Evolutionary conservation across 2,113 vertebrate species (phyloP).

Genomic region (Campylomormyrus tamandua): DNA sequence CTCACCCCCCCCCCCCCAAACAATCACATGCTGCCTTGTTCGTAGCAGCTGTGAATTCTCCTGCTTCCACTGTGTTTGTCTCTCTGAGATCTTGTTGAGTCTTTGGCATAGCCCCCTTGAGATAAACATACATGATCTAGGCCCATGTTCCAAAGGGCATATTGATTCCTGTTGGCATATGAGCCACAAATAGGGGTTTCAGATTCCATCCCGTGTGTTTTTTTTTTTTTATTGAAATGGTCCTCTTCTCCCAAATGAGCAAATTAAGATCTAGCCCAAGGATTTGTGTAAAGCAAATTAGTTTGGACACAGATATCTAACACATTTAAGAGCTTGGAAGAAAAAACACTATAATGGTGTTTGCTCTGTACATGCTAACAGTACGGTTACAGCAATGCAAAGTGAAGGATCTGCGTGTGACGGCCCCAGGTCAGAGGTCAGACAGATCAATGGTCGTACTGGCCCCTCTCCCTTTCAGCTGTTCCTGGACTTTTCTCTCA

Average conservation of each 20-base stretch:
- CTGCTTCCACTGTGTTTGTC: neutral
- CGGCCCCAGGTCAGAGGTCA: conserved; percentile 30
- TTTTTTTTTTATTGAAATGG: neutral
- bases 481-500: conserved; percentile 13
- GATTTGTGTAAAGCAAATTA: neutral
- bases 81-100: neutral
- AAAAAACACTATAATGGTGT: neutral
- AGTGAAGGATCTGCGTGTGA: conserved; percentile 10
- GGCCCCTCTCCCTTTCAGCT: conserved; percentile 13
- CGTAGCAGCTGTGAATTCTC: conserved; percentile 9
- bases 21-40: neutral
- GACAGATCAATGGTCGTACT: conserved; percentile 22
- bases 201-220: neutral
- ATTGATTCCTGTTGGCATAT: neutral
- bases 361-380: neutral
- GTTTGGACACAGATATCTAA: neutral
- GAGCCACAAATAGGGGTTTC: neutral
- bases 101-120: neutral
- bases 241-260: neutral
- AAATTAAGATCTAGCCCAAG: neutral
- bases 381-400: neutral
- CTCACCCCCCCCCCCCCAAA: neutral
- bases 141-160: neutral
- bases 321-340: neutral
- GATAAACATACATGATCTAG: conserved; percentile 6